phyloP scores from a whole-genome alignment of 2,797 vertebrate species.

The Spinus pinus region DNA sequence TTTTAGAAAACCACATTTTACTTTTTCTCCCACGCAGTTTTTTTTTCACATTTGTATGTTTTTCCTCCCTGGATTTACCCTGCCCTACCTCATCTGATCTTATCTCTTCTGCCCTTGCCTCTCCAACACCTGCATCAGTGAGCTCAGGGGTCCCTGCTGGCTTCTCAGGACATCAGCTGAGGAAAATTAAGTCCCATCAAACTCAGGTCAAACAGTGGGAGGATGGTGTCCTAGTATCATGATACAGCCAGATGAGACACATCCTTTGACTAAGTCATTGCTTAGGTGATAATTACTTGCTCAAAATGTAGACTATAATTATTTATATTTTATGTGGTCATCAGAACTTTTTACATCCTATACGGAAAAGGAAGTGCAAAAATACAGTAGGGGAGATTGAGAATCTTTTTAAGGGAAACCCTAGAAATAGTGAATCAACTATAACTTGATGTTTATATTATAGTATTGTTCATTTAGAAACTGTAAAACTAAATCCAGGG shows the following conservation, averaged over 20 bases:
- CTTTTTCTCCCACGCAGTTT: not conserved
- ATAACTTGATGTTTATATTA: not conserved
- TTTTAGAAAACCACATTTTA: not conserved
- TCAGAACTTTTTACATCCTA: not conserved
- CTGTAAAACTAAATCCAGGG: not conserved
- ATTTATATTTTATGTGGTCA: not conserved
- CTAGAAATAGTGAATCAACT: rapidly evolving
- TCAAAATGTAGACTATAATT: not conserved
- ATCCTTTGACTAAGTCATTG: not conserved
- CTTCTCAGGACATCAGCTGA: rapidly evolving
- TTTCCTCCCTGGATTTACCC: not conserved
- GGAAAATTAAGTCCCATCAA: not conserved
- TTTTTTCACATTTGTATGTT: not conserved
- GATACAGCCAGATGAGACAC: rapidly evolving
- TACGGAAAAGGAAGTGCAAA: not conserved
- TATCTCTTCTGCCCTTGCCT: not conserved
- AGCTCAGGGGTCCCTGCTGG: rapidly evolving
- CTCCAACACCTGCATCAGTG: not conserved
- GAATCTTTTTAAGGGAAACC: not conserved
- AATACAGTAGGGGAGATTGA: not conserved
- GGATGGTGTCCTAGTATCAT: rapidly evolving
- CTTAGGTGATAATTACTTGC: rapidly evolving
- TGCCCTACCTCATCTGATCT: not conserved
- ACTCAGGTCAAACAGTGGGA: not conserved
- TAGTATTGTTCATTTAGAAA: not conserved